phyloP scores from a whole-genome alignment of 2,888 invertebrate genomes.

The Chymomyza caudatula region DNA sequence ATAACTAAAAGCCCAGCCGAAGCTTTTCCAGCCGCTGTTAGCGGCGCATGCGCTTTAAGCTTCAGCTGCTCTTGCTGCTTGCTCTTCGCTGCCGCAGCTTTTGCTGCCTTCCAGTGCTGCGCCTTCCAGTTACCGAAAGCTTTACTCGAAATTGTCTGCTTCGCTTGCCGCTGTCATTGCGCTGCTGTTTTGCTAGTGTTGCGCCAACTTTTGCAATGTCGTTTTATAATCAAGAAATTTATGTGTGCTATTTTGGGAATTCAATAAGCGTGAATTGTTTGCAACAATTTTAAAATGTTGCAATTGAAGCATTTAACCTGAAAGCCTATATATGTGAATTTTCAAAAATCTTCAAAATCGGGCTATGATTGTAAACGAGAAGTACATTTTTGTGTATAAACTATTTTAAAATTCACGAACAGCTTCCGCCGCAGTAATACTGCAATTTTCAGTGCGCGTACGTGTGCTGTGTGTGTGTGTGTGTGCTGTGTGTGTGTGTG shows the following conservation, averaged over 20 bases:
- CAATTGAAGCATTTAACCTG: background rate
- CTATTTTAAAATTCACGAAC: constrained; percentile 63
- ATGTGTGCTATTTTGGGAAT: constrained; percentile 10
- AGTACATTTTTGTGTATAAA: constrained; percentile 46
- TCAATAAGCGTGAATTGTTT: constrained; percentile 10
- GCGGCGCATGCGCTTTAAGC: background rate
- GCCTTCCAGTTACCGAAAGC: constrained; percentile 6
- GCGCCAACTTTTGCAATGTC: constrained; percentile 75
- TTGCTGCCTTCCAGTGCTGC: background rate
- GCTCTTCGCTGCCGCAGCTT: constrained; percentile 4
- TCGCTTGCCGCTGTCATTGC: background rate
- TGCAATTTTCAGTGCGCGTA: constrained; percentile 50
- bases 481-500: constrained; percentile 10
- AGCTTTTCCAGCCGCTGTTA: background rate
- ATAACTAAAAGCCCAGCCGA: background rate
- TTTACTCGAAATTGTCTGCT: background rate
- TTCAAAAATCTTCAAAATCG: background rate
- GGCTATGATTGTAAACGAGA: too few relatives aligned
- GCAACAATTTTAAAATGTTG: background rate
- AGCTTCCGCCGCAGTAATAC: constrained; percentile 53
- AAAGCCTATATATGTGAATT: background rate
- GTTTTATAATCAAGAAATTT: constrained; percentile 68
- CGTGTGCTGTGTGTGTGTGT: constrained; percentile 1
- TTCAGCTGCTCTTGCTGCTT: background rate
- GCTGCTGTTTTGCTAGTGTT: constrained; percentile 56